These are phyloP conservation scores for Enteromius argenteus DNA, from an alignment of 2,797 vertebrate species.

Conservation along the genomic window DNA sequence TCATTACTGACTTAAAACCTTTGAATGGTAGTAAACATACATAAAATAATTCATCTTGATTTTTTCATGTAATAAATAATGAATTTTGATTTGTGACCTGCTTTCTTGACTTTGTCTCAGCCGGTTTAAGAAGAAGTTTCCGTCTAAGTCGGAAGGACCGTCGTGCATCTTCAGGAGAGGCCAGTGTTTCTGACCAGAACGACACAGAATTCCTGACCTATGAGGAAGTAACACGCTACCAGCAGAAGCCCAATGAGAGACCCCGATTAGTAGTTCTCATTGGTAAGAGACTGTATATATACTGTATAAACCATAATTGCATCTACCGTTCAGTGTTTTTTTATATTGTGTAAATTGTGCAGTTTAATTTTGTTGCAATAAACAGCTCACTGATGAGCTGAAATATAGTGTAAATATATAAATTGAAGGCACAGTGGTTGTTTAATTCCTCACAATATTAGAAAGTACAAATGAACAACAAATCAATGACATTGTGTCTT, in stretches of 20 bases:
- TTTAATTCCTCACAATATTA: not conserved
- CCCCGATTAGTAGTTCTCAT: constrained; percentile 92
- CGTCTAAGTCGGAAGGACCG: constrained; percentile 90
- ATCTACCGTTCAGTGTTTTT: not conserved
- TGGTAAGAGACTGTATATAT: constrained; percentile 76
- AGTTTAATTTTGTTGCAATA: not conserved
- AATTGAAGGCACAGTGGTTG: not conserved
- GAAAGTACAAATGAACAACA: not conserved
- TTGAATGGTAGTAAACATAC: not conserved
- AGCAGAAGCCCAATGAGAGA: constrained; percentile 85
- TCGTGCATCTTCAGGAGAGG: constrained; percentile 77
- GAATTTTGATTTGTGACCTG: not conserved
- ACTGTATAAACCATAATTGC: not conserved
- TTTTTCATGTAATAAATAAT: not conserved
- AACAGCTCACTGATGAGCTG: not conserved
- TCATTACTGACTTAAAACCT: not conserved
- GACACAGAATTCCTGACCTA: constrained; percentile 87
- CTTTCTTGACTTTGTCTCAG: constrained; percentile 67
- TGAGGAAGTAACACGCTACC: constrained; percentile 92
- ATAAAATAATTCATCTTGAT: not conserved
- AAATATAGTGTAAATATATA: not conserved
- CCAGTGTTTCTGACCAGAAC: constrained; percentile 69
- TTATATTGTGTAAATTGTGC: not conserved
- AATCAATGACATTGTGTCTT: not conserved
- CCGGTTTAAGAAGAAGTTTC: constrained; percentile 93